Conservation (phyloP, 2,797 vertebrate species). For the Amblyraja radiata region DNA sequence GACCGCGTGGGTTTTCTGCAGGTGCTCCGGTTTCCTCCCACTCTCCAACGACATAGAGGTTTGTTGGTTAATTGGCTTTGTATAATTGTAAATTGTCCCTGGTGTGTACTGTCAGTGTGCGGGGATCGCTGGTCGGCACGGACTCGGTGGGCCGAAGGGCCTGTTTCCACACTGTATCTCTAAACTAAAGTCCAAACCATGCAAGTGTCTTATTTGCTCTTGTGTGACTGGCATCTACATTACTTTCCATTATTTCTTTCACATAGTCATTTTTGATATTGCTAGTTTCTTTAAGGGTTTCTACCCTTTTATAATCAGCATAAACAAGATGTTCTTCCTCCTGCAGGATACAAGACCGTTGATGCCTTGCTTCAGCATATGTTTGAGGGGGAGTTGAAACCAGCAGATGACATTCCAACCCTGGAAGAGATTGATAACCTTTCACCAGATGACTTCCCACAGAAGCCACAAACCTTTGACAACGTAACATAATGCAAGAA, state of each 20-base stretch:
- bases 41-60: no score
- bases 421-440: slow-evolving; percentile 58
- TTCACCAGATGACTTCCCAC: slow-evolving; percentile 47
- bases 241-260: no score
- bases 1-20: no score
- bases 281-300: neutral
- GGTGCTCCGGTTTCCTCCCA: no score
- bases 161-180: no score
- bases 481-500: slow-evolving; percentile 13
- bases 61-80: no score
- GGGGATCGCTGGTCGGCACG: no score
- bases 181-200: neutral
- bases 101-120: no score
- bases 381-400: slow-evolving; percentile 79
- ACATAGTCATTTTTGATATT: no score
- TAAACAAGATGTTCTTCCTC: no score
- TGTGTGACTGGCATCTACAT: neutral
- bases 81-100: no score
- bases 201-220: neutral
- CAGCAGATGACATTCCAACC: slow-evolving; percentile 63
- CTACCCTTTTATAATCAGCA: neutral
- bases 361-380: slow-evolving; percentile 82
- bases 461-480: slow-evolving; percentile 55
- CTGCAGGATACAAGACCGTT: slow-evolving; percentile 76
- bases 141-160: no score